Conservation (phyloP, 1,140 invertebrate genomes). For the Steinernema feltiae region DNA sequence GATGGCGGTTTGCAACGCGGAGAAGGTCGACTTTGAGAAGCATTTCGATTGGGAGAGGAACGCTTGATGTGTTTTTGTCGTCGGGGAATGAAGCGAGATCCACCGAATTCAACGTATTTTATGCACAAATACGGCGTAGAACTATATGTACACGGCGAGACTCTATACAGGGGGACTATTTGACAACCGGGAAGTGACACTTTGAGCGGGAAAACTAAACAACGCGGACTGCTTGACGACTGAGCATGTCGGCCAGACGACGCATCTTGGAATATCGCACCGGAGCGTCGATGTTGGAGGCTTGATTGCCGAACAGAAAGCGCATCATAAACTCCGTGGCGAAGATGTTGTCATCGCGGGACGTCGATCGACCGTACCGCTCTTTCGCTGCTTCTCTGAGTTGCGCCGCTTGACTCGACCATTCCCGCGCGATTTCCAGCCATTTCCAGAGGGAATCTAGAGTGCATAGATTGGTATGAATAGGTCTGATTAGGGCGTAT, state of each 20-base stretch:
- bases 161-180: neutral
- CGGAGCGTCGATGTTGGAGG: neutral
- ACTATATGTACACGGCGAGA: neutral
- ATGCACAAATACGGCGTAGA: neutral
- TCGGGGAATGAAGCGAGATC: no score
- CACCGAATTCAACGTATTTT: neutral
- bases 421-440: neutral
- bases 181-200: neutral
- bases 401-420: neutral
- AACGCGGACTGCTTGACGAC: neutral
- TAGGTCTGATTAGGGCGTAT: neutral
- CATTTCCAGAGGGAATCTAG: neutral
- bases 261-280: neutral
- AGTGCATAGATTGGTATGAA: neutral
- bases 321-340: constrained; percentile 9
- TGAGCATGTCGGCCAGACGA: constrained; percentile 1
- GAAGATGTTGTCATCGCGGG: neutral
- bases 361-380: neutral
- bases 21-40: neutral
- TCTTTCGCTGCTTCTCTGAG: neutral
- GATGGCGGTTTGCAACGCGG: neutral
- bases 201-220: neutral
- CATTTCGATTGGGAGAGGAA: neutral
- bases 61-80: no score
- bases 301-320: neutral